Percentiles rank a stretch among this genome's conserved stretches.
Conservation (phyloP, 2,113 vertebrate genomes). For the Bubalus kerabau region DNA sequence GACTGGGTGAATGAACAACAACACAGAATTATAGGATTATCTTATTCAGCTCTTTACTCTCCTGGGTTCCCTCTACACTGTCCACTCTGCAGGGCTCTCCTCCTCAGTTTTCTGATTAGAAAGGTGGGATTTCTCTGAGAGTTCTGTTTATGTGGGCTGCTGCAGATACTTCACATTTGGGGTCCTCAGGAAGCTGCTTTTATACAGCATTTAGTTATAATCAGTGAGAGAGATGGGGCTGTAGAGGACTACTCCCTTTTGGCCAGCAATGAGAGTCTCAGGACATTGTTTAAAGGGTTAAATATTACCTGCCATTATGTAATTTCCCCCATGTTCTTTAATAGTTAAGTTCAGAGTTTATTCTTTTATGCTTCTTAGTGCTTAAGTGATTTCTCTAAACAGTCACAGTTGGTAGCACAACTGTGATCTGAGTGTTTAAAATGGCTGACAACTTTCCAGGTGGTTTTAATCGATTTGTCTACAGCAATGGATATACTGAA, state of each 20-base stretch:
- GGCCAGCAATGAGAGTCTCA: neutral
- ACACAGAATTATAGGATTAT: neutral
- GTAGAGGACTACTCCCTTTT: neutral
- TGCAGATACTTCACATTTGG: neutral
- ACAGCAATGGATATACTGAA: neutral
- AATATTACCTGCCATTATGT: neutral
- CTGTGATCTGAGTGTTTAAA: conserved; percentile 45
- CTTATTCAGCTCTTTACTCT: neutral
- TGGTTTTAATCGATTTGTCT: conserved; percentile 1
- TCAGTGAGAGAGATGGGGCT: neutral
- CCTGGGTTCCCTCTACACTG: neutral
- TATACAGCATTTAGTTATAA: neutral
- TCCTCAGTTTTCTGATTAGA: neutral
- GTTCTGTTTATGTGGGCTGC: neutral
- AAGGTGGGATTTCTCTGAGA: neutral
- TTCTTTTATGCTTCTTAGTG: neutral
- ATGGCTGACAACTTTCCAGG: conserved; percentile 36
- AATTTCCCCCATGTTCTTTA: neutral
- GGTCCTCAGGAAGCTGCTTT: neutral
- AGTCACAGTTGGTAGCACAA: conserved; percentile 44
- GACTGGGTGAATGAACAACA: neutral
- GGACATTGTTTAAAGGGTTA: neutral
- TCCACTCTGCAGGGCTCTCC: neutral
- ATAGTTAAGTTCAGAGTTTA: conserved; percentile 30
- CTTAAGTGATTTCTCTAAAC: conserved; percentile 45